Percentiles rank a stretch among this genome's conserved stretches.
Evolutionary conservation across 2,797 vertebrate genomes (phyloP).

Genomic region (Pipistrellus pygmaeus): DNA sequence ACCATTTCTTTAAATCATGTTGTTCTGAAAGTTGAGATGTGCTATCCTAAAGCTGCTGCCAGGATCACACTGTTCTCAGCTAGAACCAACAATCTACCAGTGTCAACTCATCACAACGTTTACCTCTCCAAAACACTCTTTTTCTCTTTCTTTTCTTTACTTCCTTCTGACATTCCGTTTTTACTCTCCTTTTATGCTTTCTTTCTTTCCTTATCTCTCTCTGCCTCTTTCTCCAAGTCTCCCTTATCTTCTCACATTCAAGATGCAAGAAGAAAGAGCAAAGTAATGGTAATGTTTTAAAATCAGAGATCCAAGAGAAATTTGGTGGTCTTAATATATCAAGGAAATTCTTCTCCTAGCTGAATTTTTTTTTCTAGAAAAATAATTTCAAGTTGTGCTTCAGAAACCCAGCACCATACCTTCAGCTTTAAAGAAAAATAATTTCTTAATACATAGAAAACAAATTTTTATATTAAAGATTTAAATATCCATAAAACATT

Average conservation of each 20-base stretch:
- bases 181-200: neutral
- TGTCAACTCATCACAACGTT: neutral
- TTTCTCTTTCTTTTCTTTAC: neutral
- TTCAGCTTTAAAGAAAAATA: conserved; percentile 32
- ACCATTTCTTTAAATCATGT: conserved; percentile 43
- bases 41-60: conserved; percentile 40
- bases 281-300: neutral
- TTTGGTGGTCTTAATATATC: neutral
- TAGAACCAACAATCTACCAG: conserved; percentile 20
- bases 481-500: conserved; percentile 4
- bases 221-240: neutral
- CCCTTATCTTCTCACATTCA: neutral
- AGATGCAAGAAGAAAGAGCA: neutral
- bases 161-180: neutral
- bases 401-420: neutral
- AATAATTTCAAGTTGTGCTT: neutral
- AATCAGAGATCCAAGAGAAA: conserved; percentile 13
- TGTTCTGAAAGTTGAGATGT: conserved; percentile 68
- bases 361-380: neutral
- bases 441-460: neutral
- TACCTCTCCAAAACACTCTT: neutral
- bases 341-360: neutral
- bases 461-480: conserved; percentile 31
- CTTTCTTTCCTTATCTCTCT: neutral
- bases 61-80: conserved; percentile 39